Base-by-base conservation (phyloP, 2,113 vertebrate species). In the Takifugu flavidus region DNA sequence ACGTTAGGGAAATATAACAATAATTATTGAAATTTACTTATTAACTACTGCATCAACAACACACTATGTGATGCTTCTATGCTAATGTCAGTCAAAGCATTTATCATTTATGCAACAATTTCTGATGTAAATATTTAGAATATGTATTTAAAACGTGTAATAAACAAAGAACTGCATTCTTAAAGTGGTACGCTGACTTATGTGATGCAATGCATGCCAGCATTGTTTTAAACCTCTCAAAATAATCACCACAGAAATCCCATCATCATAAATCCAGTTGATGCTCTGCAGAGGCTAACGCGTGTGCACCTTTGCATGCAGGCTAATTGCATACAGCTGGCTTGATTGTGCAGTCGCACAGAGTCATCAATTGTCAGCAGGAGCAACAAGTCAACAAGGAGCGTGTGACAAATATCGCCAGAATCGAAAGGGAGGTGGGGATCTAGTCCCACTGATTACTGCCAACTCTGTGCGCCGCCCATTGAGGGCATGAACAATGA, bases 401-500 rank as follows among this genome's bases (percentile, higher is more conserved):
- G 70, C 79, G 74, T 79, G 84, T 85, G 63, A 70, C 77, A 86
- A 86, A 88, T 80, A 82, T 87, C 70, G 78, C 55, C 57, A 78
- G 84, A 84, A 87, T 82, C 75, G 82, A 78, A 75, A 65, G 80
- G 75, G 82, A 79, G 79, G 78, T 78, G 79, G 79, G 80, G 72
- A 81, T 85, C 79, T 87, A 79, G 81, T 79, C 78, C 79, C 72
- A 73, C 72, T 67, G 77, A 76, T 67, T 71, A 66, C 78, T 82
- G 83, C 81, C 84, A 78, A 88, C 81, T 53, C 78, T 80, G 77
- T 80, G 75, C 72, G 77, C 74, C 45, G 71, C 77, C 83, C 75
- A 82, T 82, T 87, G 77, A 84, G 83, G 67, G 4, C 60, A 49
- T n/a, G 56, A 72, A 86, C 84, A 88, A 86, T 86, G 82, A 76